Evolutionary conservation across 92 coral and sea anemone species (phyloP).

Genomic region (Diadumene lineata): DNA sequence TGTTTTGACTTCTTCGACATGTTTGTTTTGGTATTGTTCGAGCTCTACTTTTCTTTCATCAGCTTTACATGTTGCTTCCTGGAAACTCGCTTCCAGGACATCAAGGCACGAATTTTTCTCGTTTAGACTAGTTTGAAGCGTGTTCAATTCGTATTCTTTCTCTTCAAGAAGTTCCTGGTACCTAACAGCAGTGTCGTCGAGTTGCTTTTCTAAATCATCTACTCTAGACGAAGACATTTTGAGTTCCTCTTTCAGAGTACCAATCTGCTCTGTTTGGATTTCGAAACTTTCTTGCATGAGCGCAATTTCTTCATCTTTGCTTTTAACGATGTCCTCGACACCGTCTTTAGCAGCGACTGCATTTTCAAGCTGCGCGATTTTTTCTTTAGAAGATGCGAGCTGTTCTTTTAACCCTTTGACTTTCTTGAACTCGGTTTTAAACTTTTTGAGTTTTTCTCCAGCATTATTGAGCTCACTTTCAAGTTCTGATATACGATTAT

Average conservation of each 20-base stretch:
- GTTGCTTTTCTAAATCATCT: conserved; percentile 29
- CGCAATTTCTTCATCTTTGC: conserved; percentile 44
- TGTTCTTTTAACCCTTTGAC: conserved; percentile 27
- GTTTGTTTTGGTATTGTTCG: conserved; percentile 53
- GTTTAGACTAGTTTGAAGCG: conserved; percentile 55
- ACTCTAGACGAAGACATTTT: conserved; percentile 18
- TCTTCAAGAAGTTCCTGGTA: conserved; percentile 46
- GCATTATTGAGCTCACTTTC: conserved; percentile 7
- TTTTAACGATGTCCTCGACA: conserved; percentile 22
- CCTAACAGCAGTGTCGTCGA: conserved; percentile 19
- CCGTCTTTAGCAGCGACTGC: conserved; percentile 36
- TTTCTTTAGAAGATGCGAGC: conserved; percentile 31
- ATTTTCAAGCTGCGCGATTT: conserved; percentile 35
- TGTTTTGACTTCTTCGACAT: conserved; percentile 49
- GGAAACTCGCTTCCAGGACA: conserved; percentile 59
- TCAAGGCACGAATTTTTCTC: conserved; percentile 48
- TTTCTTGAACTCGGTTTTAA: conserved; percentile 21
- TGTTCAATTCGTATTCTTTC: conserved; percentile 48
- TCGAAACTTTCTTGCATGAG: conserved; percentile 39
- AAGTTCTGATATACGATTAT: background rate
- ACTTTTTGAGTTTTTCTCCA: conserved; percentile 13
- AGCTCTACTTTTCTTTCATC: conserved; percentile 54
- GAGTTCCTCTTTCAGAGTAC: conserved; percentile 31
- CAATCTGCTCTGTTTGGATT: conserved; percentile 40
- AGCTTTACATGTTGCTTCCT: conserved; percentile 60